Evolutionary conservation across 2,888 invertebrate genomes (phyloP).

Genomic region (Alentia gelatinosa): DNA sequence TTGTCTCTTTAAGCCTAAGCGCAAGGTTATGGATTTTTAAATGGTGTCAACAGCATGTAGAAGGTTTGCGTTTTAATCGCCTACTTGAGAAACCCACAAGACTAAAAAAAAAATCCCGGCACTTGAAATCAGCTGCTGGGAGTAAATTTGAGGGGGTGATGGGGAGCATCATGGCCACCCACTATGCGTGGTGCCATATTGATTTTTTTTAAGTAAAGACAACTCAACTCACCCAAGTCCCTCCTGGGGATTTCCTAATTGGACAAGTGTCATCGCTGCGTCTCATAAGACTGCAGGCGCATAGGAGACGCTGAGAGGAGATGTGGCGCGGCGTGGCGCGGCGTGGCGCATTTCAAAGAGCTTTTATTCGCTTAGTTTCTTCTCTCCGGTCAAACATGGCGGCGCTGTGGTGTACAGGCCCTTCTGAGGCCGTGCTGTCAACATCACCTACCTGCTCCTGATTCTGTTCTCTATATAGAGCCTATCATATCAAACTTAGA

Average conservation of each 20-base stretch:
- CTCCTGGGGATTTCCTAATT: background rate
- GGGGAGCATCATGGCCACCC: background rate
- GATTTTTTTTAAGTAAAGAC: slow-evolving; percentile 30
- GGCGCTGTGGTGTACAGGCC: background rate
- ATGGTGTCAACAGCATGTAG: slow-evolving; percentile 20
- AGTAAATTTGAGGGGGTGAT: background rate
- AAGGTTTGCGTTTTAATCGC: background rate
- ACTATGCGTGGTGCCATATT: slow-evolving; percentile 14
- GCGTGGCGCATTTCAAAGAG: slow-evolving; percentile 1
- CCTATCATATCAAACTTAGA: background rate
- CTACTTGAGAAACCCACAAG: background rate
- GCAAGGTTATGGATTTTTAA: slow-evolving; percentile 26
- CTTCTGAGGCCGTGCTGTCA: background rate
- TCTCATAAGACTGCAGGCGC: background rate
- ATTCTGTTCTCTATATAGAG: background rate
- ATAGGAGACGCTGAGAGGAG: background rate
- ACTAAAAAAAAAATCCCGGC: background rate
- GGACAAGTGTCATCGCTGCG: slow-evolving; percentile 45
- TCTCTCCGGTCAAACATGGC: background rate
- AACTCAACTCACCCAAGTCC: background rate
- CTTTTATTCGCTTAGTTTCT: background rate
- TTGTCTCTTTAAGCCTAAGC: slow-evolving; percentile 4
- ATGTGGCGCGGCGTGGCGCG: background rate
- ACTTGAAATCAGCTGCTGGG: slow-evolving; percentile 10
- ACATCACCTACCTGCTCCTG: background rate